Percentiles rank a stretch among this genome's conserved stretches.
These are phyloP conservation scores for Peromyscus nudipes DNA, from an alignment of 2,797 vertebrate genomes.

Conservation along the genomic window DNA sequence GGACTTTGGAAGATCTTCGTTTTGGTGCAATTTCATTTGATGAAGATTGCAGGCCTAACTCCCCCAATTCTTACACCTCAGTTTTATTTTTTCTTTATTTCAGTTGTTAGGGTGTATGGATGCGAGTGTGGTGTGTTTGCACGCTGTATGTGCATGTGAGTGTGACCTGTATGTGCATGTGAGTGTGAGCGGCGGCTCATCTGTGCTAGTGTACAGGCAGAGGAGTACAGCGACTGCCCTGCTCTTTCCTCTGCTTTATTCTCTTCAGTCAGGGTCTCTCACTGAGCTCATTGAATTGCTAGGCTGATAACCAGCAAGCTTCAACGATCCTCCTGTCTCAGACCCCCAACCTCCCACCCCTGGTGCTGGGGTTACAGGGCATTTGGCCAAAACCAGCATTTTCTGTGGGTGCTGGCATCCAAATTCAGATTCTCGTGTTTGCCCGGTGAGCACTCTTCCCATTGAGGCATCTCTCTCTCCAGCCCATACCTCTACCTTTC, in stretches of 20 bases:
- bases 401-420: not conserved
- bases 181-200: too few relatives aligned
- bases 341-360: not conserved
- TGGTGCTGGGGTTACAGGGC: not conserved
- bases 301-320: not conserved
- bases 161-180: not conserved
- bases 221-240: not conserved
- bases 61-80: not conserved
- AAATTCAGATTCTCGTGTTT: not conserved
- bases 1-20: not conserved
- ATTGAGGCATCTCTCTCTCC: not conserved
- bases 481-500: not conserved
- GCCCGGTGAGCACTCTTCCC: not conserved
- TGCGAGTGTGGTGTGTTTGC: not conserved
- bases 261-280: not conserved
- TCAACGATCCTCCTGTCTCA: not conserved
- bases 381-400: not conserved
- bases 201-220: not conserved
- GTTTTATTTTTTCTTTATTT: not conserved
- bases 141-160: not conserved
- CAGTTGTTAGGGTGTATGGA: too few relatives aligned
- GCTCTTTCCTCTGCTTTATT: not conserved
- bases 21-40: not conserved
- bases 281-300: not conserved
- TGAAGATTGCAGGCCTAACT: not conserved